A percentile compares a stretch with the other conserved stretches of the same genome.
phyloP scores from a whole-genome alignment of 2,113 vertebrate species.

The Actenoides hombroni region DNA sequence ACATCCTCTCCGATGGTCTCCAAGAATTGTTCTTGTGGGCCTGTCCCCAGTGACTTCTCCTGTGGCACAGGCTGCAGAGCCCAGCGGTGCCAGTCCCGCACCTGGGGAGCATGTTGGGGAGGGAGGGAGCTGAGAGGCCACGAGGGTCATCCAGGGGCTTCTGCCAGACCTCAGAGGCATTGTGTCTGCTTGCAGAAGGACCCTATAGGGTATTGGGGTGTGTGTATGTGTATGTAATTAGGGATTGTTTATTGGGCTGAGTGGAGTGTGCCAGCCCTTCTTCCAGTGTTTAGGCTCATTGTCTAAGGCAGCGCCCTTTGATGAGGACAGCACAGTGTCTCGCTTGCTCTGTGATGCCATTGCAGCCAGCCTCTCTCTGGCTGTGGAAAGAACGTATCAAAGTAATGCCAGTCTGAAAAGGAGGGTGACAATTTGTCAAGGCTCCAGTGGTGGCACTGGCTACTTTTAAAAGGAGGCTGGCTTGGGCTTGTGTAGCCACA shows the following conservation, averaged over 20 bases:
- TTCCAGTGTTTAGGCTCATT: background rate
- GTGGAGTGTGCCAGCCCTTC: background rate
- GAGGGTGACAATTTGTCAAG: background rate
- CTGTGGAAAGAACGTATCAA: accelerated
- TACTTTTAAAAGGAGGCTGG: background rate
- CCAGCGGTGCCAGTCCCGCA: accelerated
- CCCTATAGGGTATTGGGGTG: accelerated
- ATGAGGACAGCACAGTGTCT: accelerated
- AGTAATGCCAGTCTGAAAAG: background rate
- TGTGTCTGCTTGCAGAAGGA: too few relatives aligned
- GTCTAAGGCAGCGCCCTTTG: accelerated
- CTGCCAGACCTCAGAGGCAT: background rate
- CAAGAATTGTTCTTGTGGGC: background rate
- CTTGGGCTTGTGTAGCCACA: background rate
- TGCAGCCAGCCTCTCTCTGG: background rate
- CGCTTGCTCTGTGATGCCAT: background rate
- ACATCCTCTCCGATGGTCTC: background rate
- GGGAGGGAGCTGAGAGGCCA: background rate
- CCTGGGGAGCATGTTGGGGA: background rate
- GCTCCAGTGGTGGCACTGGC: background rate
- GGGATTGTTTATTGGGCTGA: background rate
- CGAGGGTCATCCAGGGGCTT: accelerated
- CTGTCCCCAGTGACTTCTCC: background rate
- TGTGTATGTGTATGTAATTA: accelerated
- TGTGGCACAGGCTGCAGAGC: background rate